phyloP scores from a whole-genome alignment of 2,888 invertebrate genomes.

The Sclerodermus sp. region DNA sequence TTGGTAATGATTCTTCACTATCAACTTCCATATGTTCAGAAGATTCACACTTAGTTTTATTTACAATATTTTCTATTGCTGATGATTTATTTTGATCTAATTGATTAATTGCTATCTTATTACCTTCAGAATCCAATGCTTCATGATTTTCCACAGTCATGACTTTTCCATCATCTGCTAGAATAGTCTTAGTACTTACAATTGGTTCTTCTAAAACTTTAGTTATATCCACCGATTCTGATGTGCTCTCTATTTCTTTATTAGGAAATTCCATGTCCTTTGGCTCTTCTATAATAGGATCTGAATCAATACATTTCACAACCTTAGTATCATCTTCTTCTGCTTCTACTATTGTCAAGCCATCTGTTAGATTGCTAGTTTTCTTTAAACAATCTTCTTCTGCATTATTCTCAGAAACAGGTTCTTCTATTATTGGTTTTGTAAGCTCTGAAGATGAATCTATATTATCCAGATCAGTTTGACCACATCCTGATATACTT shows the following conservation, averaged over 20 bases:
- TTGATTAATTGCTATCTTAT: constrained; percentile 15
- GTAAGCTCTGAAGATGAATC: constrained; percentile 1
- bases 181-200: no score
- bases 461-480: constrained; percentile 10
- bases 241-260: no score
- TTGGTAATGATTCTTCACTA: constrained; percentile 36
- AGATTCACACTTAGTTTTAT: constrained; percentile 20
- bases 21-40: constrained; percentile 53
- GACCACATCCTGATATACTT: constrained; percentile 10
- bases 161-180: no score
- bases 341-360: constrained; percentile 42
- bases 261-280: constrained; percentile 24
- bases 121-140: constrained; percentile 14
- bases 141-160: constrained; percentile 15
- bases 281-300: constrained; percentile 48
- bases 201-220: no score
- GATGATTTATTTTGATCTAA: constrained; percentile 17
- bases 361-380: constrained; percentile 17
- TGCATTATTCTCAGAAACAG: constrained; percentile 14
- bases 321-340: constrained; percentile 36
- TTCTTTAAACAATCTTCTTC: constrained; percentile 16
- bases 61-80: constrained; percentile 17
- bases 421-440: constrained; percentile 28
- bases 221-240: no score
- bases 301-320: constrained; percentile 39